Evolutionary conservation across 2,888 invertebrate genomes (phyloP).

Genomic region (Ochlodes sylvanus): DNA sequence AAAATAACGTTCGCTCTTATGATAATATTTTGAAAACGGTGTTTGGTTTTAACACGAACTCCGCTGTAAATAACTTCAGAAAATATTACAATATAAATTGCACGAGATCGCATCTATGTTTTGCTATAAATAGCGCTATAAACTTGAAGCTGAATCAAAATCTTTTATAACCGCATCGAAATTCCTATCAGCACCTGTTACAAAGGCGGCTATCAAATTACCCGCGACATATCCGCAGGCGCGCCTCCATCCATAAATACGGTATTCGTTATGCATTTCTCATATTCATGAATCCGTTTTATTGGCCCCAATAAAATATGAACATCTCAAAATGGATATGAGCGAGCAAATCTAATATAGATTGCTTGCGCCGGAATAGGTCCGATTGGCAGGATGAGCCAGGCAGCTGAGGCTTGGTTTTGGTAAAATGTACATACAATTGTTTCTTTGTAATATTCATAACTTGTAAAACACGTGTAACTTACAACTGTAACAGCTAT

Average conservation of each 20-base stretch:
- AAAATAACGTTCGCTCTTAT: neutral
- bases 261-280: constrained; percentile 85
- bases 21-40: neutral
- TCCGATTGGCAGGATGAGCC: constrained; percentile 60
- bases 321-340: constrained; percentile 85
- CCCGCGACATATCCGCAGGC: constrained; percentile 80
- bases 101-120: constrained; percentile 22
- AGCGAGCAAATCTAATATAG: constrained; percentile 85
- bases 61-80: constrained; percentile 9
- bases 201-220: constrained; percentile 84
- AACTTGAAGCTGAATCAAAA: constrained; percentile 41
- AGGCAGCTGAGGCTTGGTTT: constrained; percentile 42
- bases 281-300: constrained; percentile 86
- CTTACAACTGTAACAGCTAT: no score
- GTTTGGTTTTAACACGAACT: neutral
- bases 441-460: constrained; percentile 1
- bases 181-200: constrained; percentile 84
- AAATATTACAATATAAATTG: constrained; percentile 17
- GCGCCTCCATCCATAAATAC: constrained; percentile 83
- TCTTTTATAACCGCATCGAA: constrained; percentile 77
- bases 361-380: constrained; percentile 82
- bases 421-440: constrained; percentile 22
- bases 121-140: constrained; percentile 59
- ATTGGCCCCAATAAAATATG: constrained; percentile 86
- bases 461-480: no score